Percentiles rank a stretch among this genome's conserved stretches.
Conservation (phyloP, 2,113 vertebrate species). For the Leiothrix lutea region DNA sequence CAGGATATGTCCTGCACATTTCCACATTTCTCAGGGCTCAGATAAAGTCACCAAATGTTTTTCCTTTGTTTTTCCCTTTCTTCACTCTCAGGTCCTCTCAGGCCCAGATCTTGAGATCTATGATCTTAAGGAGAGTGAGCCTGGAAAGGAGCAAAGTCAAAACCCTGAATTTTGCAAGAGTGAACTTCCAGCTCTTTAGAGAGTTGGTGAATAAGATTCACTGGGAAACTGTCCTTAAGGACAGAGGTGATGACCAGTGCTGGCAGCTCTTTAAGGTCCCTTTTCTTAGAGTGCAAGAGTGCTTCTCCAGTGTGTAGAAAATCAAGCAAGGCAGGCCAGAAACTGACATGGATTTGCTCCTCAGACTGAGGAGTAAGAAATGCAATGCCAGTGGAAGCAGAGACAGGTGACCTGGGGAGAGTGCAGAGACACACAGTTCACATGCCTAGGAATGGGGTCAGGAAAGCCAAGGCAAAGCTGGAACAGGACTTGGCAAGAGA, state of each 20-base stretch:
- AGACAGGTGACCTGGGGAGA: neutral
- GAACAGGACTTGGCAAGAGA: neutral
- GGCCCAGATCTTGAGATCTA: neutral
- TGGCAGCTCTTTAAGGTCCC: neutral
- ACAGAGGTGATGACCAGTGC: neutral
- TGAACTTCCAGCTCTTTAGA: neutral
- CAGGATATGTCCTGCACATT: neutral
- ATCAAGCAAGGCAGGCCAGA: neutral
- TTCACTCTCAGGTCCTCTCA: neutral
- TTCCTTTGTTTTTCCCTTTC: neutral
- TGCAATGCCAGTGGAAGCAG: neutral
- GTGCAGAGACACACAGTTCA: neutral
- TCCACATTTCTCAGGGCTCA: neutral
- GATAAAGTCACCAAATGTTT: neutral
- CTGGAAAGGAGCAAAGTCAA: neutral
- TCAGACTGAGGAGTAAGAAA: neutral
- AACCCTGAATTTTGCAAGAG: neutral
- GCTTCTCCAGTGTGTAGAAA: neutral
- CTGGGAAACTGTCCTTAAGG: neutral
- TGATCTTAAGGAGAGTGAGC: neutral
- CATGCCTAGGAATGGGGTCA: neutral
- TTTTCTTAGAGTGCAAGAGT: neutral
- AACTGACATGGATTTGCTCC: neutral
- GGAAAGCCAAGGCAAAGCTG: neutral
- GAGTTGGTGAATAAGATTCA: neutral